Base-by-base conservation (phyloP, 2,888 invertebrate genomes). In the Nineta flava region DNA sequence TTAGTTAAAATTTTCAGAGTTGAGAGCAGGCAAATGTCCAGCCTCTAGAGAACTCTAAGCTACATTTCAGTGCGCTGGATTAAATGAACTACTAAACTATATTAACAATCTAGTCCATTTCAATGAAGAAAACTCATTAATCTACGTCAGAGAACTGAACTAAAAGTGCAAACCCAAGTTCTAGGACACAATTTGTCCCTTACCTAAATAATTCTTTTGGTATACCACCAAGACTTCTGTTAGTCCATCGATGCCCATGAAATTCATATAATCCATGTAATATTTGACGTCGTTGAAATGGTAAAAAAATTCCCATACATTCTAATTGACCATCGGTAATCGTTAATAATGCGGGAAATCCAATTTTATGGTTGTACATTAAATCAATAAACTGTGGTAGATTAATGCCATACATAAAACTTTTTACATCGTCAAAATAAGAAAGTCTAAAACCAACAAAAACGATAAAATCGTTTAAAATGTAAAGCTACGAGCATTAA, bases 351-450 rank as follows among this genome's bases (percentile, higher is more conserved):
- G 68, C 67, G 50, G 70, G 67, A 16, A 82, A 65, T 58, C 69
- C 67, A 53, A 81, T 70, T 9, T 68, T 64, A 49, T 63, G 66
- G 12, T 71, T 66, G 47, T 66, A 57, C 53, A 83, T 72, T 2
- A 67, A 48, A 2, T 65, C 58, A 1, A 65, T 64, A 31, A 77
- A 64, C 34, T 64, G 63, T 55, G 76, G 76, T 57, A 77, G 73
- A 52, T 71, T 71, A 72, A 79, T 76, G 2, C 77, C 79, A 55
- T 72, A 71, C 1, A 82, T 62, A 2, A 81, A 68, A 50, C 69
- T 64, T 6, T 65, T 67, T 52, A 81, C 69, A 62, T 81, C 79
- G 40, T 60, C 57, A 5, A 61, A 58, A 58, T 76, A 77, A 46
- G 60, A 61, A 19, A 72, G 72, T 48, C 76, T 76, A 62, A 47